These are phyloP conservation scores for Listronotus bonariensis DNA, from an alignment of 1,140 invertebrate genomes.

Conservation along the genomic window DNA sequence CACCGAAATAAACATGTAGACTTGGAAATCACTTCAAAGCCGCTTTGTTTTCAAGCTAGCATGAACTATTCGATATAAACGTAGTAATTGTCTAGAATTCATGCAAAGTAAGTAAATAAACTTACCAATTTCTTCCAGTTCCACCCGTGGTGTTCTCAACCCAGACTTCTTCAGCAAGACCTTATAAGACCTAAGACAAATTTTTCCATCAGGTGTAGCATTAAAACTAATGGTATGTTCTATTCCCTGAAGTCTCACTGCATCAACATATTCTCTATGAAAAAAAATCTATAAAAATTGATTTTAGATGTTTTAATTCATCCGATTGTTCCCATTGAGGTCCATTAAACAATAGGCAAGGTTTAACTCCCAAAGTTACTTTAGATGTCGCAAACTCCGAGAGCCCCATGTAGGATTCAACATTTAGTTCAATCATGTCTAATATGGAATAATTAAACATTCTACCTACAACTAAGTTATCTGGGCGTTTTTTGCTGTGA, in stretches of 20 bases:
- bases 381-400: constrained; percentile 49
- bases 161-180: constrained; percentile 91
- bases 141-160: constrained; percentile 81
- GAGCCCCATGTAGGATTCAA: constrained; percentile 73
- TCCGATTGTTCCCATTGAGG: constrained; percentile 83
- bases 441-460: constrained; percentile 88
- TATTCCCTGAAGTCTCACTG: constrained; percentile 86
- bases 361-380: constrained; percentile 75
- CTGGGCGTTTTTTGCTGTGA: constrained; percentile 92
- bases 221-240: constrained; percentile 93
- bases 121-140: constrained; percentile 88
- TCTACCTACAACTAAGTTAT: constrained; percentile 89
- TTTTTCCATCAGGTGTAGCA: constrained; percentile 73
- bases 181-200: constrained; percentile 89
- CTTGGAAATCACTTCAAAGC: too few species aligned
- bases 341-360: constrained; percentile 93
- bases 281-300: constrained; percentile 93
- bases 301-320: constrained; percentile 83
- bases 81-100: neutral
- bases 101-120: constrained; percentile 28
- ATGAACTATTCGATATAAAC: too few species aligned
- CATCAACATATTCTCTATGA: constrained; percentile 79
- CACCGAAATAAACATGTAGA: too few species aligned
- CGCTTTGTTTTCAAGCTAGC: too few species aligned
- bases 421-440: constrained; percentile 95